Evolutionary conservation across 2,797 vertebrate genomes (phyloP).

Genomic region (Choloepus didactylus): DNA sequence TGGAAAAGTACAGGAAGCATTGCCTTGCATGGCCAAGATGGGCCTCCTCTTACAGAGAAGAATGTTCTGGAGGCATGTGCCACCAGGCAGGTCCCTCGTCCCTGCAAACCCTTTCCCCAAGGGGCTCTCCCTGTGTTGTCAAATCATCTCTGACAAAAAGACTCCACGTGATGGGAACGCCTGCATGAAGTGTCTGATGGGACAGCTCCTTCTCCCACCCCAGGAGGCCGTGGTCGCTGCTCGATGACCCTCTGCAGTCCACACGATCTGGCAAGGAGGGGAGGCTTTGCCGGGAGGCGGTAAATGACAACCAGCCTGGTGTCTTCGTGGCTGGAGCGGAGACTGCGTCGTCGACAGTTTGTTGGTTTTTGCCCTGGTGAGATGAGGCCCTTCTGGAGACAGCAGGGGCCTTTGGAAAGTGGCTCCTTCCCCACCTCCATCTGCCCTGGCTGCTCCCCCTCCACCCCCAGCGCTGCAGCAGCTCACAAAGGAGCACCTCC

Average conservation of each 20-base stretch:
- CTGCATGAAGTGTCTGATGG: slow-evolving; percentile 4
- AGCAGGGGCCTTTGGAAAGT: neutral
- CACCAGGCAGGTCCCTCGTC: slow-evolving; percentile 69
- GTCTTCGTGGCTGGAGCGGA: neutral
- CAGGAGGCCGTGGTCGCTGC: neutral
- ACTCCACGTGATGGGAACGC: no score
- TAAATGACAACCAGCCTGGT: fast-evolving
- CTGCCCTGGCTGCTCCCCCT: neutral
- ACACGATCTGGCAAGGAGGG: fast-evolving
- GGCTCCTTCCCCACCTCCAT: no score
- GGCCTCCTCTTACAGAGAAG: slow-evolving; percentile 73
- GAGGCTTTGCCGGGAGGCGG: neutral
- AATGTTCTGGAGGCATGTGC: slow-evolving; percentile 72
- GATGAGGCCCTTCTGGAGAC: neutral
- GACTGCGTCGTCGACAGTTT: fast-evolving
- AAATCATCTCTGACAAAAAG: slow-evolving; percentile 69
- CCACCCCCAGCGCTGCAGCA: slow-evolving; percentile 43
- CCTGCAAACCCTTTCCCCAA: slow-evolving; percentile 38
- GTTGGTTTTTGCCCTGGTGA: neutral
- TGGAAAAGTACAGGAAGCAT: neutral
- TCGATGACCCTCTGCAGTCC: fast-evolving
- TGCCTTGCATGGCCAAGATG: slow-evolving; percentile 45
- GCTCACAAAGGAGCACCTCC: slow-evolving; percentile 36
- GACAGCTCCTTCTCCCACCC: neutral
- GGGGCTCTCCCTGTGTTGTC: slow-evolving; percentile 30